Evolutionary conservation across 2,888 invertebrate genomes (phyloP).

Genomic region (Diaprepes abbreviatus): DNA sequence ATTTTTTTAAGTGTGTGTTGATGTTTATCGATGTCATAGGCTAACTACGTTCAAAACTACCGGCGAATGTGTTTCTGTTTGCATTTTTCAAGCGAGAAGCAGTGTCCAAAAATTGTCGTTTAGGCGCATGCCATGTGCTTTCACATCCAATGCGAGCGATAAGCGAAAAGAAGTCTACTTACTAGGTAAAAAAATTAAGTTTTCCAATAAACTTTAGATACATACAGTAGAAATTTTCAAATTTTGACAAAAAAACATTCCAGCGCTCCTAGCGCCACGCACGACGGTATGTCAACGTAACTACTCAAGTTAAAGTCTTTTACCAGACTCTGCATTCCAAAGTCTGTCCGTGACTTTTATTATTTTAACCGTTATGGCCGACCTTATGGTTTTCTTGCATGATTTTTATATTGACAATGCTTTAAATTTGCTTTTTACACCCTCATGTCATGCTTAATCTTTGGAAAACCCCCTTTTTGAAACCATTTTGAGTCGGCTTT

Average conservation of each 20-base stretch:
- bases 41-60: constrained; percentile 47
- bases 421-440: constrained; percentile 28
- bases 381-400: constrained; percentile 45
- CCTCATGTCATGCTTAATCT: not conserved
- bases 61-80: constrained; percentile 49
- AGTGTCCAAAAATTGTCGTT: constrained; percentile 46
- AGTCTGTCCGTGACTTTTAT: constrained; percentile 46
- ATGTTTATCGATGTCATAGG: constrained; percentile 51
- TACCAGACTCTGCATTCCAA: constrained; percentile 46
- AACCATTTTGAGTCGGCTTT: constrained; percentile 37
- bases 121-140: constrained; percentile 52
- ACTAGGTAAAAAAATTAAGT: constrained; percentile 52
- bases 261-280: constrained; percentile 43
- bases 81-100: constrained; percentile 48
- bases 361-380: constrained; percentile 40
- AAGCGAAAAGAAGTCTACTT: constrained; percentile 53
- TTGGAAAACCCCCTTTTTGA: constrained; percentile 21
- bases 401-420: constrained; percentile 31
- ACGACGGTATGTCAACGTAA: constrained; percentile 46
- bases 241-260: constrained; percentile 43
- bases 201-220: constrained; percentile 33
- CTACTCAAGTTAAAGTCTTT: constrained; percentile 43
- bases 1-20: constrained; percentile 51
- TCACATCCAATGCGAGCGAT: constrained; percentile 46
- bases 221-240: constrained; percentile 39